These are phyloP conservation scores for Digitonthophagus gazella DNA, from an alignment of 2,888 invertebrate species.

Conservation along the genomic window DNA sequence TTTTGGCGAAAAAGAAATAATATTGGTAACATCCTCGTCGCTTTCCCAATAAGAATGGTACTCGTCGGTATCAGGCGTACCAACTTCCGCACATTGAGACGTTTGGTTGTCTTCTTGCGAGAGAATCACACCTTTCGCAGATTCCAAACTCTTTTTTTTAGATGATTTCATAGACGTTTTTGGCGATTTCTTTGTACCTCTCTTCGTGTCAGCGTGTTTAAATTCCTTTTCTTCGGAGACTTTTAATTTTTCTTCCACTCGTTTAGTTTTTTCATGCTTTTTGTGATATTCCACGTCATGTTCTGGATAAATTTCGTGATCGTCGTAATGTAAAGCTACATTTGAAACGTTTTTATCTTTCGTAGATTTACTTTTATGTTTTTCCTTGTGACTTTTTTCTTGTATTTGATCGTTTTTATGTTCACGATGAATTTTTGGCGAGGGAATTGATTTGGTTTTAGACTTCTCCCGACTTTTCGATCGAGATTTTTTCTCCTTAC, in stretches of 20 bases:
- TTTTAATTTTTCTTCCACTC: neutral
- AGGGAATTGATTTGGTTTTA: neutral
- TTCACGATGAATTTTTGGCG: slow-evolving; percentile 15
- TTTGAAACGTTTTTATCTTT: neutral
- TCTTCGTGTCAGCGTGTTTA: neutral
- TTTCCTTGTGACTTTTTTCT: slow-evolving; percentile 13
- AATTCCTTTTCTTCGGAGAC: neutral
- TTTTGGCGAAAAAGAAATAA: slow-evolving; percentile 20
- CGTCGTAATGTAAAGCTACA: slow-evolving; percentile 6
- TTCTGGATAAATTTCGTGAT: neutral
- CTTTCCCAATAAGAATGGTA: slow-evolving; percentile 42
- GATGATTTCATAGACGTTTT: neutral
- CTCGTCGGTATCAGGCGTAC: slow-evolving; percentile 40
- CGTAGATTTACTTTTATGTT: slow-evolving; percentile 4
- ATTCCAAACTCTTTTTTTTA: slow-evolving; percentile 13
- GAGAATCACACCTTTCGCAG: too few relatives aligned
- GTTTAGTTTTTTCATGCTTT: slow-evolving; percentile 2
- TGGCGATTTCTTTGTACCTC: neutral
- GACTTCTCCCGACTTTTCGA: neutral
- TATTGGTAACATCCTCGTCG: slow-evolving; percentile 35
- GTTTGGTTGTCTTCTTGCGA: neutral
- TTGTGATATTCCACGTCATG: slow-evolving; percentile 1
- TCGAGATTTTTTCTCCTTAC: slow-evolving; percentile 4
- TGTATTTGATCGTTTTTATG: slow-evolving; percentile 18
- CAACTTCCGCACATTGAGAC: slow-evolving; percentile 8